phyloP scores from a whole-genome alignment of 2,888 invertebrate species.

The Lamellibrachia columna region DNA sequence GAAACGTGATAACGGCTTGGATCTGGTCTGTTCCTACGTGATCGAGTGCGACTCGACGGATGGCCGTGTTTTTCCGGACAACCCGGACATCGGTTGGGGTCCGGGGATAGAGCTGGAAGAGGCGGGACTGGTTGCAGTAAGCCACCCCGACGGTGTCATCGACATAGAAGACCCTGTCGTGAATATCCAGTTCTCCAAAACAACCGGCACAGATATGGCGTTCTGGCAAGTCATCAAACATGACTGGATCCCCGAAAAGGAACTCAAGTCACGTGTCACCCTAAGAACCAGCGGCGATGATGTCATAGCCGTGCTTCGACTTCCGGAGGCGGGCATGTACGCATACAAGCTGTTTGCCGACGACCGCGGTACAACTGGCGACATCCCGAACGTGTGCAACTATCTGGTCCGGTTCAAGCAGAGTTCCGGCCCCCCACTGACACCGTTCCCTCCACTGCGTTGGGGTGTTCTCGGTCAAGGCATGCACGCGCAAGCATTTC shows the following conservation, averaged over 20 bases:
- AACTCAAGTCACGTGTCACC: not conserved
- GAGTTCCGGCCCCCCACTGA: not conserved
- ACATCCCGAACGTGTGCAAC: slow-evolving; percentile 59
- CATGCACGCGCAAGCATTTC: not conserved
- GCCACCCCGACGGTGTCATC: slow-evolving; percentile 51
- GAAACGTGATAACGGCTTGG: slow-evolving; percentile 52
- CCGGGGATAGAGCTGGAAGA: slow-evolving; percentile 51
- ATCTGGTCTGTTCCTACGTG: slow-evolving; percentile 61
- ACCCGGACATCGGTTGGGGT: slow-evolving; percentile 62
- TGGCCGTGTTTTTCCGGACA: slow-evolving; percentile 57
- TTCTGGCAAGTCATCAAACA: not conserved
- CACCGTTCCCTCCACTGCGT: not conserved
- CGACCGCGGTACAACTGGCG: not conserved
- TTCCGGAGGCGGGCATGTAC: slow-evolving; percentile 57
- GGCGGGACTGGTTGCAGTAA: slow-evolving; percentile 53
- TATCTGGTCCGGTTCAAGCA: slow-evolving; percentile 45
- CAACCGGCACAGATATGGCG: not conserved
- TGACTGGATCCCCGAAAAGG: not conserved
- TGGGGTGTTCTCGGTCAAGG: not conserved
- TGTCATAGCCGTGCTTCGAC: slow-evolving; percentile 52
- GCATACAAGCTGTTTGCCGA: slow-evolving; percentile 58
- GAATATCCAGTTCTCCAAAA: not conserved
- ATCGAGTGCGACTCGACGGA: slow-evolving; percentile 53
- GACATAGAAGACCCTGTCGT: not conserved
- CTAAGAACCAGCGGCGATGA: not conserved